phyloP scores from a whole-genome alignment of 2,888 invertebrate species.

The Drosophila cyrtoloma region DNA sequence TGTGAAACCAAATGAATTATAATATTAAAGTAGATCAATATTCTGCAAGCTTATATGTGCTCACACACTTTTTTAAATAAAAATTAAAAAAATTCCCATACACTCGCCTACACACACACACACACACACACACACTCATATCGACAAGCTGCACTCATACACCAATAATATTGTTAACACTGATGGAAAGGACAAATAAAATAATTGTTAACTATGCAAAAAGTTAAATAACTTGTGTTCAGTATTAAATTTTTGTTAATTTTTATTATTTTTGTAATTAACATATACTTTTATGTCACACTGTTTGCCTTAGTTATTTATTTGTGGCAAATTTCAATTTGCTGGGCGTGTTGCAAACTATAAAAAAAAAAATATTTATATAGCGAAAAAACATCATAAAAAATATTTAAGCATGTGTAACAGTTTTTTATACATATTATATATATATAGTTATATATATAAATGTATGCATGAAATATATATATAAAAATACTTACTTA shows the following conservation, averaged over 20 bases:
- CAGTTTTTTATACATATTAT: slow-evolving; percentile 31
- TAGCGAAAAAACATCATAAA: slow-evolving; percentile 11
- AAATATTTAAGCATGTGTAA: slow-evolving; percentile 15
- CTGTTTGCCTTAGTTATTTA: slow-evolving; percentile 45
- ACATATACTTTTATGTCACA: slow-evolving; percentile 21
- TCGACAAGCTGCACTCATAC: slow-evolving; percentile 22
- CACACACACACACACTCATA: slow-evolving; percentile 4
- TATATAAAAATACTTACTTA: slow-evolving; percentile 46
- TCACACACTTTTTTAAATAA: neutral
- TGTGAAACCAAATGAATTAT: neutral
- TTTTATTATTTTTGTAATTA: slow-evolving; percentile 29
- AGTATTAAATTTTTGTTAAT: slow-evolving; percentile 77
- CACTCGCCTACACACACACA: neutral
- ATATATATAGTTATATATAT: slow-evolving; percentile 4
- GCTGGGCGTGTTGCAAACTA: slow-evolving; percentile 56
- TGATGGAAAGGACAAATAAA: slow-evolving; percentile 20
- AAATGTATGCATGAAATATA: slow-evolving; percentile 31
- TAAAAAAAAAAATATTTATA: slow-evolving; percentile 3
- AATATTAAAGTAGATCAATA: neutral
- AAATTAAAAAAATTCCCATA: neutral
- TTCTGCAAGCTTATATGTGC: slow-evolving; percentile 16
- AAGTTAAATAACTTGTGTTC: slow-evolving; percentile 77
- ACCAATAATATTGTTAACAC: slow-evolving; percentile 37
- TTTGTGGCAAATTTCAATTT: slow-evolving; percentile 28
- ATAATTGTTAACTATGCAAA: slow-evolving; percentile 32